Percentiles rank a stretch among this genome's conserved stretches.
Evolutionary conservation across 2,888 invertebrate genomes (phyloP).

Genomic region (Erebia aethiops): DNA sequence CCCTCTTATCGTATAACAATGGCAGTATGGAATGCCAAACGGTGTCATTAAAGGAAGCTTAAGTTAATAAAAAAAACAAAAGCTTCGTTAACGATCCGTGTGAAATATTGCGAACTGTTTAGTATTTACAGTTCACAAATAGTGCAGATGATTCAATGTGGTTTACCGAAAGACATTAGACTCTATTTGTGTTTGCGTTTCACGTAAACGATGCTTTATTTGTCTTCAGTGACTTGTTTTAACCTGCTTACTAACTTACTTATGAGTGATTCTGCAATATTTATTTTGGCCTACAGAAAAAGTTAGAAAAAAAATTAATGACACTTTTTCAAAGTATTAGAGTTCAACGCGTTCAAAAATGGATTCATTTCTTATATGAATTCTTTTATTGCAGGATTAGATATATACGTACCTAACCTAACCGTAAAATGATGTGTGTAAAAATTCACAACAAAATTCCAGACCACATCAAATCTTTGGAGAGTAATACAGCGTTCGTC

Average conservation of each 20-base stretch:
- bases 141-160: constrained; percentile 7
- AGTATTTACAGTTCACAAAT: neutral
- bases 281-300: neutral
- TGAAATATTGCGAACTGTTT: constrained; percentile 1
- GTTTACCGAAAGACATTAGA: neutral
- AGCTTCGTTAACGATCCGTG: neutral
- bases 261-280: too few relatives aligned
- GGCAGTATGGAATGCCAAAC: neutral
- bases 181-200: neutral
- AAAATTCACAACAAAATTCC: too few relatives aligned
- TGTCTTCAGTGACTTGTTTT: neutral
- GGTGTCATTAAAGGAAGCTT: constrained; percentile 24
- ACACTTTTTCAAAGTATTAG: neutral
- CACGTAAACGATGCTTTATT: too few relatives aligned
- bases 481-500: too few relatives aligned
- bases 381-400: too few relatives aligned
- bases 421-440: too few relatives aligned
- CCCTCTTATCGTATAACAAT: neutral
- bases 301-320: neutral
- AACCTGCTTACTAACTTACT: neutral
- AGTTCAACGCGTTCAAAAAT: constrained; percentile 3
- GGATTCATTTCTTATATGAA: too few relatives aligned
- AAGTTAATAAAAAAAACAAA: constrained; percentile 16
- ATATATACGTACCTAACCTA: too few relatives aligned
- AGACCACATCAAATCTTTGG: too few relatives aligned